These are phyloP conservation scores for Erannis defoliaria DNA, from an alignment of 2,888 invertebrate species.

Conservation along the genomic window DNA sequence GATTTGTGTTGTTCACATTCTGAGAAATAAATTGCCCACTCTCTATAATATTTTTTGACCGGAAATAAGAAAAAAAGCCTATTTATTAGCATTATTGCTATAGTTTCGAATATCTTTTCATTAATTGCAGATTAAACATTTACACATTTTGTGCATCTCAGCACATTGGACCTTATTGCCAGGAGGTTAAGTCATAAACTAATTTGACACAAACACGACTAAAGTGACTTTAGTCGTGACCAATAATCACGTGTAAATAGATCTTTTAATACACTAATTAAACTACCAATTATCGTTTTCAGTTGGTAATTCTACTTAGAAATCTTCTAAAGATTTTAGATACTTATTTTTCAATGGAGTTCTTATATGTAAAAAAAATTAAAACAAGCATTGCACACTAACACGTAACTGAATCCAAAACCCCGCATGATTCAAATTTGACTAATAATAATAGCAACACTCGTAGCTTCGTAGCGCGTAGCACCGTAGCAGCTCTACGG, in stretches of 20 bases:
- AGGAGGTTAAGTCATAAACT: too few species aligned
- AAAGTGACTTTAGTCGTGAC: too few species aligned
- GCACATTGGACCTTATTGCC: background rate
- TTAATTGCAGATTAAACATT: too few species aligned
- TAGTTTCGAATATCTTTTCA: conserved; percentile 8
- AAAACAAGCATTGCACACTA: background rate
- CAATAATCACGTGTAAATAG: too few species aligned
- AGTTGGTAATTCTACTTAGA: too few species aligned
- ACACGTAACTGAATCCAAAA: background rate
- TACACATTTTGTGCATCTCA: too few species aligned
- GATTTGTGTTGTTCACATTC: conserved; percentile 30
- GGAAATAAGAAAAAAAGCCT: background rate
- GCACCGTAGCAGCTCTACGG: conserved; percentile 45
- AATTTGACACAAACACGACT: too few species aligned
- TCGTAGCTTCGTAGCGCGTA: conserved; percentile 42
- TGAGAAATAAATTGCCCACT: conserved; percentile 22
- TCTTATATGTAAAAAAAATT: conserved; percentile 2
- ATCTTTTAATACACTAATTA: too few species aligned
- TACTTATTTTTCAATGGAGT: too few species aligned
- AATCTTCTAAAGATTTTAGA: too few species aligned
- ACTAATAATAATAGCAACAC: background rate
- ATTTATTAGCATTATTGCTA: conserved; percentile 4
- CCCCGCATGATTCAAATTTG: background rate
- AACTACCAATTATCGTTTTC: too few species aligned
- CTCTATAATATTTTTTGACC: conserved; percentile 6